phyloP scores from a whole-genome alignment of 2,888 invertebrate genomes.

The Imbricaverruca yamaguchii region DNA sequence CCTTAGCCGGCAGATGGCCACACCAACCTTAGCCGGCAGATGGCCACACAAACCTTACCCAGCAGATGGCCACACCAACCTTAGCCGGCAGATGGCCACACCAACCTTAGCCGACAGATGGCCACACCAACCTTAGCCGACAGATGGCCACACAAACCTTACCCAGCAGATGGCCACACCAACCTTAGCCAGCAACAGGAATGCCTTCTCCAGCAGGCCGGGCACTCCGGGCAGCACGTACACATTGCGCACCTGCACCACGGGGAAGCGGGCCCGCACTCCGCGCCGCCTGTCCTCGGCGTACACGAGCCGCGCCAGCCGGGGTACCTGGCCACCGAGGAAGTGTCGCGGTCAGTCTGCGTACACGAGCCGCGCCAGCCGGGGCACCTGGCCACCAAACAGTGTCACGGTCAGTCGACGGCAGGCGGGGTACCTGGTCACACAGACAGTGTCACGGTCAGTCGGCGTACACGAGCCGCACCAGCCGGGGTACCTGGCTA shows the following conservation, averaged over 20 bases:
- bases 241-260: constrained; percentile 53
- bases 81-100: constrained; percentile 37
- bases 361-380: constrained; percentile 45
- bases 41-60: too few species aligned
- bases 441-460: too few species aligned
- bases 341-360: constrained; percentile 38
- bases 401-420: too few species aligned
- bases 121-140: constrained; percentile 35
- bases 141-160: constrained; percentile 26
- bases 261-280: constrained; percentile 46
- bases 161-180: constrained; percentile 36
- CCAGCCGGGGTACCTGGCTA: constrained; percentile 42
- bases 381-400: constrained; percentile 39
- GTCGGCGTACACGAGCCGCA: constrained; percentile 47
- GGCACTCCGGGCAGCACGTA: constrained; percentile 65
- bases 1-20: constrained; percentile 37
- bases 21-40: constrained; percentile 38
- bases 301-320: constrained; percentile 45
- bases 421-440: constrained; percentile 39
- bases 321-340: constrained; percentile 36
- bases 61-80: constrained; percentile 25
- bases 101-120: constrained; percentile 35
- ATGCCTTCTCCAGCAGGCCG: constrained; percentile 44
- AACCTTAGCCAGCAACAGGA: constrained; percentile 40
- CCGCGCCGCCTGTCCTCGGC: constrained; percentile 44